Evolutionary conservation across 2,888 invertebrate genomes (phyloP).

Genomic region (Atrina japonica): DNA sequence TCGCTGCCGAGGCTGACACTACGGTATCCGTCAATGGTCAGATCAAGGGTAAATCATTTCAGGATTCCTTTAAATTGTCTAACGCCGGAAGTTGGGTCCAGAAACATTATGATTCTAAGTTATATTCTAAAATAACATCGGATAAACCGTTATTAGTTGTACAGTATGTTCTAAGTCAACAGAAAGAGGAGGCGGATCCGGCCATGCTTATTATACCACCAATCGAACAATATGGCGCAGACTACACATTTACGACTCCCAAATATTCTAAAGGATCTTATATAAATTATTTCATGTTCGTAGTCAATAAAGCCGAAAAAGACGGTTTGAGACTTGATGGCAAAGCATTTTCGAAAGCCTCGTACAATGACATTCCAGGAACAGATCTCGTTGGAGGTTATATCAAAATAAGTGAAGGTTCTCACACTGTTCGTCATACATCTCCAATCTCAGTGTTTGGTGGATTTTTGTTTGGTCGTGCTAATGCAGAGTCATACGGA

Average conservation of each 20-base stretch:
- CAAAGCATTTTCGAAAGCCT: slow-evolving; percentile 29
- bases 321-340: slow-evolving; percentile 45
- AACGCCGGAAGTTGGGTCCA: slow-evolving; percentile 34
- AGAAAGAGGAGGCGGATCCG: slow-evolving; percentile 63
- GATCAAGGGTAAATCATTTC: no score
- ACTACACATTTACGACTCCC: slow-evolving; percentile 62
- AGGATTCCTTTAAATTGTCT: slow-evolving; percentile 24
- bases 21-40: slow-evolving; percentile 37
- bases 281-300: slow-evolving; percentile 50
- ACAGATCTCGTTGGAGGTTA: slow-evolving; percentile 51
- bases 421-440: slow-evolving; percentile 55
- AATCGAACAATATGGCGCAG: slow-evolving; percentile 55
- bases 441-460: slow-evolving; percentile 59
- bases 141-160: slow-evolving; percentile 58
- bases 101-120: slow-evolving; percentile 39
- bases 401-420: slow-evolving; percentile 52
- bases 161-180: slow-evolving; percentile 62
- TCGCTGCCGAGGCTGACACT: slow-evolving; percentile 45
- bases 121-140: slow-evolving; percentile 47
- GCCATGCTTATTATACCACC: slow-evolving; percentile 67
- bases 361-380: no score
- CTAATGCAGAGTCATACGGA: slow-evolving; percentile 64
- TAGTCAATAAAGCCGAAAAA: slow-evolving; percentile 42
- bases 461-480: slow-evolving; percentile 64
- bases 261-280: slow-evolving; percentile 51